A percentile compares a stretch with the other conserved stretches of the same genome.
phyloP scores from a whole-genome alignment of 2,113 vertebrate species.

The Hepsetus odoe region DNA sequence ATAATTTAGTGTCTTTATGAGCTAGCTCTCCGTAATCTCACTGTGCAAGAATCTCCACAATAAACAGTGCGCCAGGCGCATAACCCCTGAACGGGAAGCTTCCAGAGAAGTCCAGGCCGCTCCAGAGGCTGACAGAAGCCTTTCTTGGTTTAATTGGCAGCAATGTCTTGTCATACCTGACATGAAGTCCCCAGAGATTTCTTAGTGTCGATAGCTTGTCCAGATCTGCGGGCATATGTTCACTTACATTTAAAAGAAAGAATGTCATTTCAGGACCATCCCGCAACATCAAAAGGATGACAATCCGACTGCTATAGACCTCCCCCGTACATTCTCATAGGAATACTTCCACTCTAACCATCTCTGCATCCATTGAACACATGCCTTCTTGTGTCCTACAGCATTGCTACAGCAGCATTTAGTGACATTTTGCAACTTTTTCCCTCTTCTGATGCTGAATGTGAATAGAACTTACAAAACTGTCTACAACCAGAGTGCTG shows the following conservation, averaged over 20 bases:
- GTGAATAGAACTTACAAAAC: too few relatives aligned
- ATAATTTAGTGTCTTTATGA: slow-evolving; percentile 42
- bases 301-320: too few relatives aligned
- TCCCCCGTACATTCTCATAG: too few relatives aligned
- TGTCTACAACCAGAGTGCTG: too few relatives aligned
- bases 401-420: too few relatives aligned
- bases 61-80: background rate
- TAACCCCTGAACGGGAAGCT: background rate
- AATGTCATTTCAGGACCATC: background rate
- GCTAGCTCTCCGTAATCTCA: slow-evolving; percentile 29
- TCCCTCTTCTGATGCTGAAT: too few relatives aligned
- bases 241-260: background rate
- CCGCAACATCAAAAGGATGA: too few relatives aligned
- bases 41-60: slow-evolving; percentile 16
- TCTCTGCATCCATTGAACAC: too few relatives aligned
- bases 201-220: background rate
- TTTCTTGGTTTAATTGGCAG: slow-evolving; percentile 18
- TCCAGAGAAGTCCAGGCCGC: background rate
- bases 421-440: too few relatives aligned
- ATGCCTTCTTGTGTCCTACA: too few relatives aligned
- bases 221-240: background rate
- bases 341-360: too few relatives aligned
- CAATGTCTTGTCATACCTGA: background rate
- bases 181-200: background rate
- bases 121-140: background rate